Base-by-base conservation (phyloP, 2,888 invertebrate species). In the Hemistola chrysoprasaria region DNA sequence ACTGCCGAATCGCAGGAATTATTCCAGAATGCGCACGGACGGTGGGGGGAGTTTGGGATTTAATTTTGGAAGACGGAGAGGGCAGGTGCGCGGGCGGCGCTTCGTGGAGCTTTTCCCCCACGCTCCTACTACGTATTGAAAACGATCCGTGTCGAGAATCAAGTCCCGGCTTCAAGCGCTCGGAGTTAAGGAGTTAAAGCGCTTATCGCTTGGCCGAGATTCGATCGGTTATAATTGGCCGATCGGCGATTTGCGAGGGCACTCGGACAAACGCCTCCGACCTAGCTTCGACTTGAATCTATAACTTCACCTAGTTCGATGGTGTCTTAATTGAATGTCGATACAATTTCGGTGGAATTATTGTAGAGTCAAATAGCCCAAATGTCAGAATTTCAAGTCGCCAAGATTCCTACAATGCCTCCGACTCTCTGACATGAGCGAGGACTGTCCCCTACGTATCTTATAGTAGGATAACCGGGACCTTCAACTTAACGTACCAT, bases 31-130 rank as follows among this genome's bases (percentile, higher is more conserved):
- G 79, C 70, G 68, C 62, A 51, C 71, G 74, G 56, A 59, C 78
- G 82, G 83, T 73, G 82, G 86, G 82, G 88, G 86, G 84, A 78
- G 86, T 83, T 82, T 81, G 77, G 78, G 87, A 82, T 89, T 87
- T 88, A 87, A 88, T 80, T 88, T 87, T 87, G 87, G 89, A 89
- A 82, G 87, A 87, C 85, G 87, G 86, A 83, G 87, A 85, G 72
- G 84, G 88, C 88, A 88, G 86, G 87, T 88, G 88, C 86, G 88
- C 87, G 84, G 86, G 88, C 83, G 86, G 71, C 78, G 82, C 67
- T 78, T 75, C 67, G 73, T 68, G 72, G 65, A 71, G 59, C 64
- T 66, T 75, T 76, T 80, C 76, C 71, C 74, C 68, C 53, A 65
- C 61, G 61, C 56, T 61, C 63, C 63, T 56, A 53, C 54, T 57